Evolutionary conservation across 2,797 vertebrate species (phyloP), one percentile per base, ranked within the genome.

Genomic region (Enoplosus armatus): DNA sequence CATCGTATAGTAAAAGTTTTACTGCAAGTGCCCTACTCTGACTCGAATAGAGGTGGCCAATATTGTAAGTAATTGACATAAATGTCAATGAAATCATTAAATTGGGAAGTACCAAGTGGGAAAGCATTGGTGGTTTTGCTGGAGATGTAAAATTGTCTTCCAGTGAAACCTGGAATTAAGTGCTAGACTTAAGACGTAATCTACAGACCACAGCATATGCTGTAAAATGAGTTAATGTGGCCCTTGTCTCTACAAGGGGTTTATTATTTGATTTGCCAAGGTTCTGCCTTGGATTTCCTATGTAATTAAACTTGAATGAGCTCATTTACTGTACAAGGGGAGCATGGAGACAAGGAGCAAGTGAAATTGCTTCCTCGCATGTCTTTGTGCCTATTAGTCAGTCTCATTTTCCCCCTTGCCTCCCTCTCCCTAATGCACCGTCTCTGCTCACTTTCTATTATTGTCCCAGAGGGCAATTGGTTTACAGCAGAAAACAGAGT

Each of bases 241-340:
- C 72, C 67, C 65, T 78, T 69, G 76, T 79, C 72, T 77, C 48
- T 78, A 72, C 75, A 83, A 89, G 85, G 84, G 73, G 48, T 82
- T 88, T 79, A 76, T 83, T 87, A 84, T 89, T 89, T 89, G 75
- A 90, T 90, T 88, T 89, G 69, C 87, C 24, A 75, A 67, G 55
- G 68, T 80, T 92, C 81, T 87, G 78, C 77, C 79, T 85, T 80
- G 54, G 73, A 83, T 87, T 87, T 84, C 64, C 74, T 74, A 77
- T 75, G 68, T 88, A 90, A 91, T 91, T 88, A 90, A 85, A 88
- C 67, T 82, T 82, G 72, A 91, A 91, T 86, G 78, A 89, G 83
- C 74, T 90, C 48, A 87, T 90, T 91, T 85, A 79, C 68, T 86
- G 83, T 80, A 79, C 84, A 86, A 82, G 75, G 66, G 62, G 69